These are phyloP conservation scores for Peucedramus taeniatus DNA, from an alignment of 2,113 vertebrate genomes.

Conservation along the genomic window DNA sequence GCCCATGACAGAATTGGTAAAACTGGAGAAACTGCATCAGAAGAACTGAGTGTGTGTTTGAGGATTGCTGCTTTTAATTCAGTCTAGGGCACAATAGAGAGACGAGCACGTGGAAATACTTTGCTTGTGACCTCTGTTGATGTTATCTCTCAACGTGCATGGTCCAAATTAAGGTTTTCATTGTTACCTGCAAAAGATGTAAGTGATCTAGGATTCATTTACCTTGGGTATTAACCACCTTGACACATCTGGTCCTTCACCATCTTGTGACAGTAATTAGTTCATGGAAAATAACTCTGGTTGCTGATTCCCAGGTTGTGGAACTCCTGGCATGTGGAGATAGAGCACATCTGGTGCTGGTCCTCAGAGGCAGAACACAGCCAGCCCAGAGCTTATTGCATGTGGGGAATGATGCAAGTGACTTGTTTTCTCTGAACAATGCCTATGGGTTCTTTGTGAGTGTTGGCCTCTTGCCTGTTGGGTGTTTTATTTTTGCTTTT, in stretches of 20 bases:
- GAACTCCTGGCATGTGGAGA: slow-evolving; percentile 12
- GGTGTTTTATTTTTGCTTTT: neutral
- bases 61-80: neutral
- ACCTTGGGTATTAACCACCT: neutral
- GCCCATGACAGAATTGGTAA: neutral
- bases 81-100: neutral
- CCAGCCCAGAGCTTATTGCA: neutral
- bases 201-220: neutral
- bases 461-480: slow-evolving; percentile 12
- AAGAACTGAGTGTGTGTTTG: neutral
- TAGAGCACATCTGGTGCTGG: neutral
- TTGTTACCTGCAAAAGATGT: neutral
- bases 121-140: neutral
- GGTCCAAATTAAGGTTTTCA: neutral
- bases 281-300: neutral
- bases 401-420: slow-evolving; percentile 34
- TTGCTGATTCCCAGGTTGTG: neutral
- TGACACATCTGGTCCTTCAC: neutral
- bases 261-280: neutral
- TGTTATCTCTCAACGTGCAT: neutral
- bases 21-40: neutral
- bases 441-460: slow-evolving; percentile 29
- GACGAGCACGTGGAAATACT: neutral
- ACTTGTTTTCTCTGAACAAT: slow-evolving; percentile 33
- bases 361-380: neutral